phyloP scores from a whole-genome alignment of 2,113 vertebrate species.

The Theristicus caerulescens region DNA sequence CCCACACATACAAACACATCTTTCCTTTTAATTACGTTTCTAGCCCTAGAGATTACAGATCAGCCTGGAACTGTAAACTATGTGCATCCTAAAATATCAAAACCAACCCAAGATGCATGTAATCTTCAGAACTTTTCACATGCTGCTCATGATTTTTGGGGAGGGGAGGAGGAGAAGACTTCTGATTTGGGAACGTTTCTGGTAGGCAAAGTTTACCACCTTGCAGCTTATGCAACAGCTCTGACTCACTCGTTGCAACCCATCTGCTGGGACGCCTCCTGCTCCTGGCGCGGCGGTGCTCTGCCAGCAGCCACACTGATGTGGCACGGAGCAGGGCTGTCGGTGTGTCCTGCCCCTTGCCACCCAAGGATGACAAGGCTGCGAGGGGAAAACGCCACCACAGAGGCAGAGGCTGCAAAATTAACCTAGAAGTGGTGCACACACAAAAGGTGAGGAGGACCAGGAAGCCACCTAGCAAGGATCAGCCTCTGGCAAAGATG shows the following conservation, averaged over 20 bases:
- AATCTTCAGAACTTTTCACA: not conserved
- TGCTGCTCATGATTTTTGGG: not conserved
- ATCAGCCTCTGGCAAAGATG: not conserved
- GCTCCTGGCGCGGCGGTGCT: not conserved
- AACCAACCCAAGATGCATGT: accelerated
- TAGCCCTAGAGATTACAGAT: not conserved
- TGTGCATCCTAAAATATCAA: not conserved
- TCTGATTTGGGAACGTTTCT: not conserved
- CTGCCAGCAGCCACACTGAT: accelerated
- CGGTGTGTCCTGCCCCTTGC: not conserved
- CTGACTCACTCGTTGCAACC: not conserved
- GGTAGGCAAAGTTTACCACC: not conserved
- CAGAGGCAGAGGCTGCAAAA: not conserved
- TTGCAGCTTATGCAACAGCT: not conserved
- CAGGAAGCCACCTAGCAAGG: not conserved
- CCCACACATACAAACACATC: not conserved
- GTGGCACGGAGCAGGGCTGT: accelerated
- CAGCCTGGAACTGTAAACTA: not conserved
- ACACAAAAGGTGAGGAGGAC: accelerated
- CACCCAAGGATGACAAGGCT: accelerated
- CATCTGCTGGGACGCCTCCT: not conserved
- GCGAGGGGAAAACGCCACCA: accelerated
- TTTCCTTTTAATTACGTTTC: conserved; percentile 7
- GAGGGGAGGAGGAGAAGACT: not conserved
- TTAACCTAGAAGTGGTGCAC: not conserved